A percentile compares a stretch with the other conserved stretches of the same genome.
These are phyloP conservation scores for Phenacoccus solenopsis DNA, from an alignment of 1,140 invertebrate genomes.

Conservation along the genomic window DNA sequence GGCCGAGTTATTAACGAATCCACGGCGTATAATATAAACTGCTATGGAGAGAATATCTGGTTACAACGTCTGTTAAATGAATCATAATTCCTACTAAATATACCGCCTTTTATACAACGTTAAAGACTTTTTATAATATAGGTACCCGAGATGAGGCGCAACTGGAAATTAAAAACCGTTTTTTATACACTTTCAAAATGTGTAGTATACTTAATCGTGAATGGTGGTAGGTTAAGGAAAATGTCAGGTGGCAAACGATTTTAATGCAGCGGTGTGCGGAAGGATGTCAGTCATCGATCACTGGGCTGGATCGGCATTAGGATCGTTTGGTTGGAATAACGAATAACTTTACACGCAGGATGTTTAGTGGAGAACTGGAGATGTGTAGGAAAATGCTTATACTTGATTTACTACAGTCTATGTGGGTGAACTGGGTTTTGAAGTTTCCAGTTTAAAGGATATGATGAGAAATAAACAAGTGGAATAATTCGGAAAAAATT, in stretches of 20 bases:
- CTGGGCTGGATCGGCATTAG: too few species aligned
- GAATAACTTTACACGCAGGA: too few species aligned
- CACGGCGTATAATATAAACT: not conserved
- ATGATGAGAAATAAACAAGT: too few species aligned
- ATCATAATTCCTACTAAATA: conserved; percentile 11
- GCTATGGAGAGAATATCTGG: not conserved
- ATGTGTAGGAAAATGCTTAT: too few species aligned
- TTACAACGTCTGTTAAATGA: conserved; percentile 7
- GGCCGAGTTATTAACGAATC: not conserved
- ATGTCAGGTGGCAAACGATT: conserved; percentile 10
- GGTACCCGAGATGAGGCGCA: not conserved
- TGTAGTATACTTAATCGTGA: not conserved
- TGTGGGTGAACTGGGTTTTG: too few species aligned
- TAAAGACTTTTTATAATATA: not conserved
- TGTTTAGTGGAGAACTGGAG: too few species aligned
- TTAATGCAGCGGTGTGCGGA: not conserved
- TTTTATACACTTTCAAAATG: not conserved
- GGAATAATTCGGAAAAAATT: too few species aligned
- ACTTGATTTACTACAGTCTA: too few species aligned
- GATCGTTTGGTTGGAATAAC: too few species aligned
- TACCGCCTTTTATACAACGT: not conserved
- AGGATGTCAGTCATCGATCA: conserved; percentile 16
- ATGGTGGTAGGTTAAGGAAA: conserved; percentile 4
- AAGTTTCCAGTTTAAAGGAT: too few species aligned
- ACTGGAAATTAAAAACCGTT: conserved; percentile 14